Evolutionary conservation across 1,140 invertebrate species (phyloP).

Genomic region (Aphaenogaster rudis): DNA sequence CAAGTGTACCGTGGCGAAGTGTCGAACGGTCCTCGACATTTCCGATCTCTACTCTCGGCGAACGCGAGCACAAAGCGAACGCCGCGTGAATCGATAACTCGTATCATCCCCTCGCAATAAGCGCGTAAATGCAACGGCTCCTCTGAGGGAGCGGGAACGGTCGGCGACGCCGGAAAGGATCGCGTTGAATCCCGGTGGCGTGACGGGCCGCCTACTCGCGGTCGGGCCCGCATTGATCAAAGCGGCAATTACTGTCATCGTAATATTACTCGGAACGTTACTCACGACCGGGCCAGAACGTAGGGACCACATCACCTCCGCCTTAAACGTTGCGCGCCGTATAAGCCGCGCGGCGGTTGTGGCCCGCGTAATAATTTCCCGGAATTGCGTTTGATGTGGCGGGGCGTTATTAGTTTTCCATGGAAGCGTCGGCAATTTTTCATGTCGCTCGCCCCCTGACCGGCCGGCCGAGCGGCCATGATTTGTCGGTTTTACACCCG

Average conservation of each 20-base stretch:
- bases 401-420: constrained; percentile 79
- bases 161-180: constrained; percentile 70
- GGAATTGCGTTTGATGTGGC: constrained; percentile 80
- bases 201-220: constrained; percentile 79
- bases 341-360: constrained; percentile 52
- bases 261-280: constrained; percentile 84
- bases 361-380: constrained; percentile 78
- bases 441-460: constrained; percentile 67
- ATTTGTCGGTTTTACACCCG: constrained; percentile 75
- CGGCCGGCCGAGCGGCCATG: constrained; percentile 52
- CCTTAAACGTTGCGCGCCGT: constrained; percentile 69
- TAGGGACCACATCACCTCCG: constrained; percentile 47
- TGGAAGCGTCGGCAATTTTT: constrained; percentile 76
- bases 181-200: constrained; percentile 73
- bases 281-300: constrained; percentile 68
- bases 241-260: constrained; percentile 86
- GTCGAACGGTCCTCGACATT: constrained; percentile 28
- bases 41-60: constrained; percentile 15
- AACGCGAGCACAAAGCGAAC: constrained; percentile 32
- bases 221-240: constrained; percentile 84
- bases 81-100: constrained; percentile 45
- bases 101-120: constrained; percentile 59
- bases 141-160: constrained; percentile 26
- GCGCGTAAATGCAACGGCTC: constrained; percentile 31
- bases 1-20: neutral